Percentiles rank a stretch among this genome's conserved stretches.
Evolutionary conservation across 2,888 invertebrate species (phyloP).

Genomic region (Steromphala cineraria): DNA sequence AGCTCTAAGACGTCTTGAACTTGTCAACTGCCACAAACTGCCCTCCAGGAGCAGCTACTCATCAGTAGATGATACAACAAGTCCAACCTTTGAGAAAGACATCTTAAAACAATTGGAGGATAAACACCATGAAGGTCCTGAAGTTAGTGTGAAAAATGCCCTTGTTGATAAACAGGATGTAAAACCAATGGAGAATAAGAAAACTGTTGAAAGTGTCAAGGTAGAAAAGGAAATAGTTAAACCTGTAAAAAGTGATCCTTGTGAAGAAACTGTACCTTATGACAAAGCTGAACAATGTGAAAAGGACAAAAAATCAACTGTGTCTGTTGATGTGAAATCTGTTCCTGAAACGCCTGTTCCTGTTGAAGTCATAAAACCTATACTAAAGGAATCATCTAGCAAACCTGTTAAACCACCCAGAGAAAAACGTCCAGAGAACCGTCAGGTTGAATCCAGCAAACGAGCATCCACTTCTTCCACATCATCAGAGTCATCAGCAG

Average conservation of each 20-base stretch:
- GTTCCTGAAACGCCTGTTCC: background rate
- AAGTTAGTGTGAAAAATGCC: too few relatives aligned
- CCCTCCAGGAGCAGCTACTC: constrained; percentile 72
- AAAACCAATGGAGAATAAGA: too few relatives aligned
- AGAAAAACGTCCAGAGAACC: constrained; percentile 9
- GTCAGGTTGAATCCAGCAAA: background rate
- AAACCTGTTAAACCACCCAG: constrained; percentile 15
- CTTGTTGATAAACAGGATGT: too few relatives aligned
- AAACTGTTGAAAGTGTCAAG: too few relatives aligned
- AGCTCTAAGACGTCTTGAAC: constrained; percentile 56
- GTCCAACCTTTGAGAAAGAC: constrained; percentile 66
- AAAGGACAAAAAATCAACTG: background rate
- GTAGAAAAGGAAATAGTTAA: too few relatives aligned
- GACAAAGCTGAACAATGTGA: constrained; percentile 1
- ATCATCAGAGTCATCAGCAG: constrained; percentile 16
- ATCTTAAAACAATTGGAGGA: constrained; percentile 41
- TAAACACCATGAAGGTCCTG: background rate
- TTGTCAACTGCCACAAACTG: constrained; percentile 64
- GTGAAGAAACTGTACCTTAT: too few relatives aligned
- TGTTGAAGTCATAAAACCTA: background rate
- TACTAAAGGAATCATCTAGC: background rate
- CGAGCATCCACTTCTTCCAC: constrained; percentile 2
- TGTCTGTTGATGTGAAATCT: background rate
- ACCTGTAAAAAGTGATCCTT: too few relatives aligned
- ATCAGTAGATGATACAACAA: constrained; percentile 73